A percentile compares a stretch with the other conserved stretches of the same genome.
Evolutionary conservation across 2,113 vertebrate species (phyloP).

Genomic region (Leptodactylus fuscus): DNA sequence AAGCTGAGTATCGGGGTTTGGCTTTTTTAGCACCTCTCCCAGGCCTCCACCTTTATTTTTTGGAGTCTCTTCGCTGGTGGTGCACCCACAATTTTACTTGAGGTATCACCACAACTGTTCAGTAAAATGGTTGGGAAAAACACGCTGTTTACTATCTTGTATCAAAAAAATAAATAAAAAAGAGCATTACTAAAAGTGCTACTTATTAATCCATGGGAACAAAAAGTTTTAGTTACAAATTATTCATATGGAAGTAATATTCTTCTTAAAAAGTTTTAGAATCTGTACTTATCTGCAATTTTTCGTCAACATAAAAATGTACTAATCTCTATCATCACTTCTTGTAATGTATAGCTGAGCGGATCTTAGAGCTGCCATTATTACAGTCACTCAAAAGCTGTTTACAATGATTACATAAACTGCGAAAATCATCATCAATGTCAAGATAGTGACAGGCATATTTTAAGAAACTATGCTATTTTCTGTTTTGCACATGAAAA

Average conservation of each 20-base stretch:
- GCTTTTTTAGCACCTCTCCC: too few species aligned
- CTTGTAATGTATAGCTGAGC: conserved; percentile 46
- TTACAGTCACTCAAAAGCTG: conserved; percentile 56
- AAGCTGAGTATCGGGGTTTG: too few species aligned
- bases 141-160: too few species aligned
- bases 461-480: conserved; percentile 8
- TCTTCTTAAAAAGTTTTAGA: conserved; percentile 30
- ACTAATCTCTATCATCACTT: conserved; percentile 35
- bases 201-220: not conserved
- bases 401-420: conserved; percentile 54
- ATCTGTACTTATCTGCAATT: conserved; percentile 53
- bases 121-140: too few species aligned
- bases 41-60: too few species aligned
- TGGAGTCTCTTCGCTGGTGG: too few species aligned
- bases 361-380: conserved; percentile 49
- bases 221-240: conserved; percentile 42
- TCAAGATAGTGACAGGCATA: conserved; percentile 44
- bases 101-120: too few species aligned
- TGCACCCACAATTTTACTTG: too few species aligned
- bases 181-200: not conserved
- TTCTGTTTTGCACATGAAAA: conserved; percentile 29
- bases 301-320: conserved; percentile 35
- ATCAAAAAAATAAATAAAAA: too few species aligned
- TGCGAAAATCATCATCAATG: conserved; percentile 50
- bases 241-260: conserved; percentile 8